A percentile compares a stretch with the other conserved stretches of the same genome.
Evolutionary conservation across 2,797 vertebrate species (phyloP).

Genomic region (Peromyscus aztecus): DNA sequence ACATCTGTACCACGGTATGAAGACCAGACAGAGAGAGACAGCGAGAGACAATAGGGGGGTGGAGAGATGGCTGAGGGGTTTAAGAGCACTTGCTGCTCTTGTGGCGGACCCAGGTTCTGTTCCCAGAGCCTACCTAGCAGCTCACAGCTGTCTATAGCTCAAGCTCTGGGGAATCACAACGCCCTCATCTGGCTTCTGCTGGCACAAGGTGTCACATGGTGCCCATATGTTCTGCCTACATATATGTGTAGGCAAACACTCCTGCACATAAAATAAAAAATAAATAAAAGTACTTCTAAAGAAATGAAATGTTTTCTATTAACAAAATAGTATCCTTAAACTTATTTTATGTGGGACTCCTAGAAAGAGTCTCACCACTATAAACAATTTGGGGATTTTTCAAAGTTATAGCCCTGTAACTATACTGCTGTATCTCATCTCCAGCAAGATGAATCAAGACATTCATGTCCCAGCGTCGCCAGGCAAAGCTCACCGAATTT

Average conservation of each 20-base stretch:
- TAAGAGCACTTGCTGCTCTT: not conserved
- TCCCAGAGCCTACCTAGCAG: not conserved
- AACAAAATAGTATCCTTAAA: slow-evolving; percentile 24
- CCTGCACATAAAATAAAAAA: not conserved
- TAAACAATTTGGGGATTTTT: slow-evolving; percentile 3
- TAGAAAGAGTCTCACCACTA: not conserved
- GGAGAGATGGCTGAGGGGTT: not conserved
- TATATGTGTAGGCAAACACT: not conserved
- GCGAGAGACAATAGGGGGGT: not conserved
- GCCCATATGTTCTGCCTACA: not conserved
- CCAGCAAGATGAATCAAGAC: not conserved
- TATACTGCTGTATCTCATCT: not conserved
- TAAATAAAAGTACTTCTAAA: not conserved
- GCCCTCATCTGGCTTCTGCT: not conserved
- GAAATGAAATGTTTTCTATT: not conserved
- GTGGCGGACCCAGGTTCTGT: not conserved
- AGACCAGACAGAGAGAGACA: not conserved
- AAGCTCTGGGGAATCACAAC: not conserved
- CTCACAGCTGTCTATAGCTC: not conserved
- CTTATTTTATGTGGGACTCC: not conserved
- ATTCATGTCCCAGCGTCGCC: not conserved
- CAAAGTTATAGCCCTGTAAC: not conserved
- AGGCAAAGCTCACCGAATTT: not conserved
- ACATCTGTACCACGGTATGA: not conserved
- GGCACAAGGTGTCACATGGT: not conserved